Percentiles rank a stretch among this genome's conserved stretches.
Conservation (phyloP, 2,113 vertebrate species). For the Sterrhoptilus dennistouni region DNA sequence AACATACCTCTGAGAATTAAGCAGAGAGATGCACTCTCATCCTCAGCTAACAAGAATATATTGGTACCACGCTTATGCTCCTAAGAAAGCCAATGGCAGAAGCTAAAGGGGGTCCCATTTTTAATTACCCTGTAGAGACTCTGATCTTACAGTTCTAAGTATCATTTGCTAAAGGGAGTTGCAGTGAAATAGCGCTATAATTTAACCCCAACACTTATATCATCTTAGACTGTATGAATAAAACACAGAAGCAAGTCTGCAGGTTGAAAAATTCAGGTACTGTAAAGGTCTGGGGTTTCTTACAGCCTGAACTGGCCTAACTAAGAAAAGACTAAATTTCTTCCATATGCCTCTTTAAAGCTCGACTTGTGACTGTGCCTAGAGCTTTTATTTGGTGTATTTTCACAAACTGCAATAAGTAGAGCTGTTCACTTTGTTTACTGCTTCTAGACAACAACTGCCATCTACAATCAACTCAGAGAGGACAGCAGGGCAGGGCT, state of each 20-base stretch:
- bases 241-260: neutral
- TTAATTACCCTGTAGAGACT: neutral
- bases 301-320: neutral
- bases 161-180: neutral
- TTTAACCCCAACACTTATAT: neutral
- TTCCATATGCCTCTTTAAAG: constrained; percentile 17
- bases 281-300: neutral
- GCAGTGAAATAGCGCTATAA: neutral
- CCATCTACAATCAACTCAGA: constrained; percentile 7
- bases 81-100: neutral
- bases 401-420: constrained; percentile 18
- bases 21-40: neutral
- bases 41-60: neutral
- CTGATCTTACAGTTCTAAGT: neutral
- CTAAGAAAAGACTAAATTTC: neutral
- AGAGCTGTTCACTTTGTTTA: constrained; percentile 36
- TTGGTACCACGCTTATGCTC: neutral
- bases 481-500: neutral
- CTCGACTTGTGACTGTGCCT: neutral
- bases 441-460: constrained; percentile 23
- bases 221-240: neutral
- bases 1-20: neutral
- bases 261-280: neutral
- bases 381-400: constrained; percentile 1
- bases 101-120: neutral